Evolutionary conservation across 2,888 invertebrate genomes (phyloP), one percentile per base, ranked within the genome.

Genomic region (Stramonita haemastoma): DNA sequence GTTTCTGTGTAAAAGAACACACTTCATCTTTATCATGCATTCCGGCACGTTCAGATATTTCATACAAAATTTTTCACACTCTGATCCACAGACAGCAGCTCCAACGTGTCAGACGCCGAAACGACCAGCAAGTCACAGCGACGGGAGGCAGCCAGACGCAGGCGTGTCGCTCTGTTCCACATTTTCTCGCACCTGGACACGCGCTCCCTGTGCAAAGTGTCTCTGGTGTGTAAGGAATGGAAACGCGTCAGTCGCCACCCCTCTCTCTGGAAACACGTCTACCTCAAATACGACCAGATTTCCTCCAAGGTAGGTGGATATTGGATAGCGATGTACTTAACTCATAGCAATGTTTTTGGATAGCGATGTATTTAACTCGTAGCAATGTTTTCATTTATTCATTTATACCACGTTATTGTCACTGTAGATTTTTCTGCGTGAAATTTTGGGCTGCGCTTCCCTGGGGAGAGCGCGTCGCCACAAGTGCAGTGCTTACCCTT

Each of bases 171-270:
- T 0, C 91, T 95, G 26, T 93, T 93, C 88, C 90, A 92, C 57
- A 92, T 95, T 13, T 95, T 95, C 89, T 89, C 90, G 13, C 94
- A 93, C 89, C 92, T 95, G 85, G 95, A 95, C 91, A 94, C 94
- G 11, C 88, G 90, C 32, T 92, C 94, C 5, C 91, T 95, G 46
- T 89, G 93, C 56, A 90, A 90, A 13, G 92, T 93, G 66, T 92
- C 95, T 19, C 91, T 90, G 86, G 95, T 95, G 29, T 94, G 95
- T 90, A 92, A 92, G n/a, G 95, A 95, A 89, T 95, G 95, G 95
- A 92, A 93, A 15, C 92, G 93, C 19, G 93, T 95, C 83, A 94
- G 94, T 85, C 90, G 94, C 32, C 94, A 95, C 87, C 94, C 95
- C 19, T 92, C 93, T 46, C 92, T 95, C 19, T 95, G 95, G 95